A percentile compares a stretch with the other conserved stretches of the same genome.
Evolutionary conservation across 92 coral and sea anemone genomes (phyloP).

Genomic region (Umimayanthus chanpuru): DNA sequence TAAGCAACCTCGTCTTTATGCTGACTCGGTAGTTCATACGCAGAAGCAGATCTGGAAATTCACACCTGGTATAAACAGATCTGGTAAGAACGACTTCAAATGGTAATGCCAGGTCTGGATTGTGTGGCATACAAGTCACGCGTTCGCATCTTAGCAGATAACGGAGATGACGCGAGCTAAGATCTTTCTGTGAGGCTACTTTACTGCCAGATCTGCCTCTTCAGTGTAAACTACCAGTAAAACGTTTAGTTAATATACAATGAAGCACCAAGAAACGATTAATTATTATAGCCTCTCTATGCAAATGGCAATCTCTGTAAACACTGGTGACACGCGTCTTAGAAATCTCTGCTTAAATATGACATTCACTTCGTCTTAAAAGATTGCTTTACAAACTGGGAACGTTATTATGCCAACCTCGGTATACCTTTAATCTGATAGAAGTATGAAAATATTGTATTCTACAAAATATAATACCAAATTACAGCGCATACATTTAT

Average conservation of each 20-base stretch:
- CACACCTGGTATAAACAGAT: too few species aligned
- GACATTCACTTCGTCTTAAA: constrained; percentile 16
- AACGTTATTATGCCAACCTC: background rate
- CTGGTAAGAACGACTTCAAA: background rate
- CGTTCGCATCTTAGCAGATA: background rate
- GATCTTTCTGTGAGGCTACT: background rate
- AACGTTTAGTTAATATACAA: background rate
- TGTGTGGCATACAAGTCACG: background rate
- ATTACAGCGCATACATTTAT: constrained; percentile 63
- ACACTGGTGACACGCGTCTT: background rate
- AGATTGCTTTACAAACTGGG: constrained; percentile 8
- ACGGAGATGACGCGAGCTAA: background rate
- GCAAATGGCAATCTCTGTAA: background rate
- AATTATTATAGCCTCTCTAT: background rate
- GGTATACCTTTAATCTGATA: constrained; percentile 7
- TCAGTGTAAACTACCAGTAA: background rate
- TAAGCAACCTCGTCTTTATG: background rate
- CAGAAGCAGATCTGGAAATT: background rate
- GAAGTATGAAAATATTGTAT: constrained; percentile 89
- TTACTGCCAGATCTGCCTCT: background rate
- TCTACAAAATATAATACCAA: constrained; percentile 91
- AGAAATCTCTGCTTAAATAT: background rate
- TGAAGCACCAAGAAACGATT: background rate
- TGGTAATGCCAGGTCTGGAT: background rate
- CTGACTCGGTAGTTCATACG: background rate